These are phyloP conservation scores for Theonella swinhoei DNA, from an alignment of 37 sponge, comb jelly and placozoan species.

Conservation along the genomic window DNA sequence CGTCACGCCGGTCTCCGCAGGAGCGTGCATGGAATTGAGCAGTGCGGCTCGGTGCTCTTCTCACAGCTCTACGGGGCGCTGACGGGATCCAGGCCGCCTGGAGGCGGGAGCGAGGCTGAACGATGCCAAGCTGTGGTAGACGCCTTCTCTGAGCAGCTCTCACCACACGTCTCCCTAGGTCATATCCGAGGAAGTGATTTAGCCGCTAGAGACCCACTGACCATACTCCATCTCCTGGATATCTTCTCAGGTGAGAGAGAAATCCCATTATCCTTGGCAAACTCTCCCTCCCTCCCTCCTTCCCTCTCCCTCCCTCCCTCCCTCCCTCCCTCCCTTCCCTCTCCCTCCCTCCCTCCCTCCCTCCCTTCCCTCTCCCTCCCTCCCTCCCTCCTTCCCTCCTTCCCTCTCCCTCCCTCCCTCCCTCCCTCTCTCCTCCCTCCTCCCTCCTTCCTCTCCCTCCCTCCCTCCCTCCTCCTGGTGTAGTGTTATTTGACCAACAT, in stretches of 20 bases:
- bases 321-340: neutral
- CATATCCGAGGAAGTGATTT: slow-evolving; percentile 21
- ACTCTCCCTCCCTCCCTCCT: neutral
- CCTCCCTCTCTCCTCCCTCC: neutral
- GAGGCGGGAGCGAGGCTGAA: slow-evolving; percentile 13
- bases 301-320: neutral
- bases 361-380: neutral
- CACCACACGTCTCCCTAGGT: slow-evolving; percentile 18
- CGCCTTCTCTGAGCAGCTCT: slow-evolving; percentile 11
- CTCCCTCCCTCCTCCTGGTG: neutral
- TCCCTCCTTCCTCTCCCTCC: neutral
- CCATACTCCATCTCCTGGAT: slow-evolving; percentile 26
- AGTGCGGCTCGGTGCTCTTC: slow-evolving; percentile 27
- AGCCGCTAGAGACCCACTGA: neutral
- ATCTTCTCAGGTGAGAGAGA: slow-evolving; percentile 3
- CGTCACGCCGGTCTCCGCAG: slow-evolving; percentile 2
- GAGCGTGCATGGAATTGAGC: slow-evolving; percentile 1
- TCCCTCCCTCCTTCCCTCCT: neutral
- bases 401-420: neutral
- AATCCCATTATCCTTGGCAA: neutral
- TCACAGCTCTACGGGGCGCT: slow-evolving; percentile 21
- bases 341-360: neutral
- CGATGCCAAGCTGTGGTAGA: slow-evolving; percentile 32
- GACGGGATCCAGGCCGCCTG: neutral
- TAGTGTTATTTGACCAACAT: neutral